Percentiles rank a stretch among this genome's conserved stretches.
Conservation (phyloP, 2,113 vertebrate genomes). For the Bombycilla garrulus region DNA sequence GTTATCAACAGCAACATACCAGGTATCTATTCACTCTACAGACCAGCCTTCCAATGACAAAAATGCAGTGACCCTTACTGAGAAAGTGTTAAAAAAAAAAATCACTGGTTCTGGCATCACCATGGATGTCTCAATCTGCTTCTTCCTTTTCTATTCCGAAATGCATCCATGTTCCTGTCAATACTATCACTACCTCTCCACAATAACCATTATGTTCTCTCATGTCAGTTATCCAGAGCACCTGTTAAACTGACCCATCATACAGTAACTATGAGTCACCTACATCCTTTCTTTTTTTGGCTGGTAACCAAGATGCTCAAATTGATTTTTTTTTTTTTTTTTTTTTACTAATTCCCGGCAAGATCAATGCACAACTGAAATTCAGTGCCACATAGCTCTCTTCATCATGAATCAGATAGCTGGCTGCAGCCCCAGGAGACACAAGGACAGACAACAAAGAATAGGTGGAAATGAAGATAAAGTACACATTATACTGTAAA, state of each 20-base stretch:
- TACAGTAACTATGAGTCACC: not conserved
- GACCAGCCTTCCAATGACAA: not conserved
- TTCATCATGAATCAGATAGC: slow-evolving; percentile 29
- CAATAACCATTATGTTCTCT: slow-evolving; percentile 23
- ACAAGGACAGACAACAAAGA: not conserved
- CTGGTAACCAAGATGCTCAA: not conserved
- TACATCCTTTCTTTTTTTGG: slow-evolving; percentile 1
- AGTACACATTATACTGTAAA: not conserved
- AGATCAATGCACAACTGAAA: slow-evolving; percentile 48
- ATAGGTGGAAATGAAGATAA: not conserved
- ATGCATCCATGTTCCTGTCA: not conserved
- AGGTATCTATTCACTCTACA: not conserved
- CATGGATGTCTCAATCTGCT: slow-evolving; percentile 4
- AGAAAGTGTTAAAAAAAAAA: slow-evolving; percentile 11
- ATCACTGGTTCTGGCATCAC: not conserved
- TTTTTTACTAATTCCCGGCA: slow-evolving; percentile 15
- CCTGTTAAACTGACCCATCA: slow-evolving; percentile 13
- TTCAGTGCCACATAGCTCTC: not conserved
- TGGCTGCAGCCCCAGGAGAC: not conserved
- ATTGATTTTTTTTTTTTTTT: slow-evolving; percentile 15
- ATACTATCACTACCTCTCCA: slow-evolving; percentile 12
- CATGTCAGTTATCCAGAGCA: not conserved
- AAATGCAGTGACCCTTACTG: not conserved
- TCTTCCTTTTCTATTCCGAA: not conserved
- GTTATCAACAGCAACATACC: not conserved